phyloP scores from a whole-genome alignment of 2,888 invertebrate species.

The Stratiomys singularior region DNA sequence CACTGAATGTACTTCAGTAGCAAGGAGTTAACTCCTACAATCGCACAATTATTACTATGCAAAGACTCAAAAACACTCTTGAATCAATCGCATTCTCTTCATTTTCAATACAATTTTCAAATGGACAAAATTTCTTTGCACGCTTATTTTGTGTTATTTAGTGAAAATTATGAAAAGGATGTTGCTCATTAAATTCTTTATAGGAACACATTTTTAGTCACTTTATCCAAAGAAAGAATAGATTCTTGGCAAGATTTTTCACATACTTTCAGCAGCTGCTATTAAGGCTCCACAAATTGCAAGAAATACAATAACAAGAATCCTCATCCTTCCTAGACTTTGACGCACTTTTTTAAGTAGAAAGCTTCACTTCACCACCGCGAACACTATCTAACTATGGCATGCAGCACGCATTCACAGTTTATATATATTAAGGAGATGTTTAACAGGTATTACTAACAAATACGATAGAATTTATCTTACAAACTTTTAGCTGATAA shows the following conservation, averaged over 20 bases:
- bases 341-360: too few relatives aligned
- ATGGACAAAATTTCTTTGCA: too few relatives aligned
- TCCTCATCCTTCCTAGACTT: slow-evolving; percentile 15
- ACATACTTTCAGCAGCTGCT: slow-evolving; percentile 32
- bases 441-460: background rate
- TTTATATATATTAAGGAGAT: slow-evolving; percentile 23
- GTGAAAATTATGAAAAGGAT: too few relatives aligned
- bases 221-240: background rate
- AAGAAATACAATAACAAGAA: slow-evolving; percentile 17
- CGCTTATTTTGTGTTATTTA: too few relatives aligned
- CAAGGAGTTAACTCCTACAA: too few relatives aligned
- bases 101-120: too few relatives aligned
- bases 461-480: background rate
- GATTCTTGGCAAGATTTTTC: background rate
- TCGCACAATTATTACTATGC: background rate
- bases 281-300: slow-evolving; percentile 18
- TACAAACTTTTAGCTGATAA: slow-evolving; percentile 16
- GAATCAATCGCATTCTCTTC: too few relatives aligned
- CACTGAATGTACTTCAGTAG: too few relatives aligned
- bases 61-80: too few relatives aligned
- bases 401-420: too few relatives aligned
- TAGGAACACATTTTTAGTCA: too few relatives aligned
- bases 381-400: background rate
- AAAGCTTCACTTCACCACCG: background rate
- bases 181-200: too few relatives aligned